Evolutionary conservation across 1,140 invertebrate species (phyloP), one percentile per base, ranked within the genome.

Genomic region (Brachionus angularis): DNA sequence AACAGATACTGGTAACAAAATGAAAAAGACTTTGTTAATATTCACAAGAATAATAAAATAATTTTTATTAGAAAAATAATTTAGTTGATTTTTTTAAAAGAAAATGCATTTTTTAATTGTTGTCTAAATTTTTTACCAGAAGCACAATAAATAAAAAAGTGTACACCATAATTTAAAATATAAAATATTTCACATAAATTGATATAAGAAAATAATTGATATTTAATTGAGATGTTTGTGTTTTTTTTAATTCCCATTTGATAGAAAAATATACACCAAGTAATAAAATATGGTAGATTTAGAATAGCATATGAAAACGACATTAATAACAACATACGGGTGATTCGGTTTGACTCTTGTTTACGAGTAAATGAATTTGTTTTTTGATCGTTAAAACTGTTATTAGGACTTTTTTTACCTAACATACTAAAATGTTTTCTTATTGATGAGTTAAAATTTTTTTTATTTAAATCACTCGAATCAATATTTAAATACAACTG

Each of bases 81-180:
- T n/a, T n/a, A 47, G 25, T 18, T n/a, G 12, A 23, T 21, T 47
- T 18, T 47, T 8, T 49, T 49, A 25, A 23, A 16, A 29, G 49
- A 52, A 52, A 64, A 36, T 27, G 61, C 36, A 47, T 27, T n/a
- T 47, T 36, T 67, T 10, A 67, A 23, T 29, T 67, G 62, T 23
- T 18, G 8, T 31, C 62, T 18, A 25, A 67, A 67, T 23, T 67
- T 67, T 14, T 67, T 33, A 12, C 62, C 62, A 18, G 62, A 67
- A 3, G 62, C 62, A 47, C 62, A 67, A 67, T 67, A 67, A 14
- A 67, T 50, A 49, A 47, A 67, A 67, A 67, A 67, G 25, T 67
- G 62, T 16, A 67, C 14, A 50, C 62, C 42, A 25, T 67, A 67
- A 25, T 67, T 67, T 4, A 67, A 42, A 14, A 67, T 33, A 67